Evolutionary conservation across 2,113 vertebrate species (phyloP).

Genomic region (Cervus canadensis): DNA sequence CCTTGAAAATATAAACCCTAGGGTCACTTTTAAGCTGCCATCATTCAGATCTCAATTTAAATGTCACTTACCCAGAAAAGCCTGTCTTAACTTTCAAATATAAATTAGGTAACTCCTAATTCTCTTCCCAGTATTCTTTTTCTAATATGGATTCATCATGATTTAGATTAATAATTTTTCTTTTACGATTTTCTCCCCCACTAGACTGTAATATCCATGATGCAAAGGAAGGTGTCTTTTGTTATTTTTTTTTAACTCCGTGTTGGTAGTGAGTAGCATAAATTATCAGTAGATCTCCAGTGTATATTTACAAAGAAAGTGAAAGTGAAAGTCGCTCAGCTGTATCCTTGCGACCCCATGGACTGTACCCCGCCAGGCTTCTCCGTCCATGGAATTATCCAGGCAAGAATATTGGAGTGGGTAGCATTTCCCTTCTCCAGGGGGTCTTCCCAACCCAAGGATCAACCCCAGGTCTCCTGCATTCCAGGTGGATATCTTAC

Average conservation of each 20-base stretch:
- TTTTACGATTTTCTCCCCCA: not conserved
- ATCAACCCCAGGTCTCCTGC: fast-evolving
- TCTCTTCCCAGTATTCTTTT: not conserved
- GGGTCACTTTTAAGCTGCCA: not conserved
- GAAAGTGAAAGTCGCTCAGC: not conserved
- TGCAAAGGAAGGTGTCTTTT: not conserved
- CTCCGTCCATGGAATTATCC: not conserved
- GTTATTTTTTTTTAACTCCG: not conserved
- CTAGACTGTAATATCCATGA: not conserved
- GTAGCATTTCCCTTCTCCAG: not conserved
- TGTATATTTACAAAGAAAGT: not conserved
- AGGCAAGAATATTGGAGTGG: not conserved
- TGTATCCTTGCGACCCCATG: fast-evolving
- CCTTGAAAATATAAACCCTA: not conserved
- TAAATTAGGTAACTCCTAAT: not conserved
- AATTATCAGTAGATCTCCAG: not conserved
- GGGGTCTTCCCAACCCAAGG: not conserved
- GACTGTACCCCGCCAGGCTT: not conserved
- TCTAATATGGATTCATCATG: not conserved
- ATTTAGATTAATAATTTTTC: not conserved
- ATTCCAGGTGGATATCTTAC: not conserved
- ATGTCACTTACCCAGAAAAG: not conserved
- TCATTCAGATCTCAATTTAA: conserved; percentile 15
- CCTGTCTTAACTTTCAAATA: not conserved
- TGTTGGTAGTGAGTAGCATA: not conserved